Evolutionary conservation across 2,888 invertebrate genomes (phyloP), one percentile per base, ranked within the genome.

Genomic region (Ferdinandea cuprea): DNA sequence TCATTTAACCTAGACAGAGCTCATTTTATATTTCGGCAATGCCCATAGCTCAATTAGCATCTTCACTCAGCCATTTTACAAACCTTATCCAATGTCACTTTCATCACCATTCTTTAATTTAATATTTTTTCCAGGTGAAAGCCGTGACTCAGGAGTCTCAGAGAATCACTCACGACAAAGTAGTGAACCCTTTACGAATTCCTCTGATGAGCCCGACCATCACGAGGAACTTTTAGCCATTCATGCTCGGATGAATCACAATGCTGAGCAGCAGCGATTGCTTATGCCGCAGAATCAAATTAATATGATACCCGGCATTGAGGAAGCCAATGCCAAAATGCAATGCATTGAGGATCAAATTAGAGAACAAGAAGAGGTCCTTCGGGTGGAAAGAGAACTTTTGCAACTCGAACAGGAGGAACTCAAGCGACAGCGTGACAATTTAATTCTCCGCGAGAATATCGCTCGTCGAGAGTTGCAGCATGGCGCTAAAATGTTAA

Each of bases 391-490:
- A 91, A 93, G 95, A 48, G 96, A 96, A 90, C 91, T 96, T 1
- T 89, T 95, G 3, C 95, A 96, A 89, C 89, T 95, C 50, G 95
- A 96, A 88, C 94, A 95, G 89, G 96, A 96, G 88, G 95, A 96
- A 88, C 88, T 96, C 9, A 93, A 95, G 85, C 92, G 96, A 2
- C 95, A 95, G 87, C 92, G 95, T 9, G 95, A 95, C 87, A 95
- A 95, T 88, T 91, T 95, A 8, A 91, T 95, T 17, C 92, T 93
- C 86, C 92, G 94, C 44, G 95, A 95, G 87, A 92, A 91, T 86
- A 92, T 94, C 87, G 93, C 93, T n/a, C 91, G 93, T 1, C 89
- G 90, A 9, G 91, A 91, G 59, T 91, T 93, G 78, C 90, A 91
- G 65, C 90, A 91, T 86, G 90, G 91, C 56, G 89, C 90, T 50